Evolutionary conservation across 1,140 invertebrate species (phyloP).

Genomic region (Semibalanus balanoides): DNA sequence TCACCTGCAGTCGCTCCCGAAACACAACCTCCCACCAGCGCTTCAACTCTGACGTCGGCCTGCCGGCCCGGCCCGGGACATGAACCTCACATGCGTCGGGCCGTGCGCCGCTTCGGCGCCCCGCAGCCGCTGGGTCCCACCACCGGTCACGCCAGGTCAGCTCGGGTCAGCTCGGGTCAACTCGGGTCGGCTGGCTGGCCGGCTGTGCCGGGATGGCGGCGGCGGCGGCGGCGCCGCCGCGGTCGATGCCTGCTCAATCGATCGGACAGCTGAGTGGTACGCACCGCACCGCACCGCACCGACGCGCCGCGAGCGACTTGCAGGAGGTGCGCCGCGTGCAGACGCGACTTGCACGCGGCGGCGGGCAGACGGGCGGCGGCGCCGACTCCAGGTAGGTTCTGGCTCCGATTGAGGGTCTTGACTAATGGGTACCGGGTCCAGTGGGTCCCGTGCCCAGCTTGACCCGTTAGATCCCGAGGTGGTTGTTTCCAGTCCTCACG

Average conservation of each 20-base stretch:
- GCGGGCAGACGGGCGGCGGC: neutral
- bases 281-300: no score
- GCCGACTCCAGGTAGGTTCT: neutral
- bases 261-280: neutral
- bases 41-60: neutral
- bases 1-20: neutral
- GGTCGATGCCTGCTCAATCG: neutral
- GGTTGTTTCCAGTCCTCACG: no score
- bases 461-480: no score
- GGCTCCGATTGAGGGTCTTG: no score
- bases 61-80: neutral
- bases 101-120: no score
- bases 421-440: no score
- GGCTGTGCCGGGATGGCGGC: no score
- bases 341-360: neutral
- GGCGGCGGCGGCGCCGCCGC: no score
- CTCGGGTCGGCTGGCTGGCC: no score
- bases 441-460: no score
- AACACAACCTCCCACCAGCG: neutral
- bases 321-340: neutral
- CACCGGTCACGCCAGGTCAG: neutral
- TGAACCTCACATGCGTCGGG: neutral
- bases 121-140: no score
- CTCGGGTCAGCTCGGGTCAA: neutral
- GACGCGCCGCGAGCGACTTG: neutral